Conservation (phyloP, 2,888 invertebrate species). For the Coremacera marginata region DNA sequence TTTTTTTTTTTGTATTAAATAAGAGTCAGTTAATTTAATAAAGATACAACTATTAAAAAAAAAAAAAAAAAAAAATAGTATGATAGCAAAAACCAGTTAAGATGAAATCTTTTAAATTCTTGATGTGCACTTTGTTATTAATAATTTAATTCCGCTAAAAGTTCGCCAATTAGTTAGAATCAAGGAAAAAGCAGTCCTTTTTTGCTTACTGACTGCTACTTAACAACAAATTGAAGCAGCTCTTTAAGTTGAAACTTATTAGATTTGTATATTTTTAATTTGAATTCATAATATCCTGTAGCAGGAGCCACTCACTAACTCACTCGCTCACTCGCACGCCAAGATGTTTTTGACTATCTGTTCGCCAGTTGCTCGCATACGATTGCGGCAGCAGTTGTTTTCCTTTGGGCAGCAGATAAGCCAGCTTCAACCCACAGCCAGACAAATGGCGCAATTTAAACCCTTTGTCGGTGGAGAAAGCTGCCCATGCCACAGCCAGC, state of each 20-base stretch:
- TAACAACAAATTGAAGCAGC: slow-evolving; percentile 54
- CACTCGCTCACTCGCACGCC: not conserved
- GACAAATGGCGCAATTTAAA: slow-evolving; percentile 52
- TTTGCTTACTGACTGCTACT: not conserved
- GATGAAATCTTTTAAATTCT: slow-evolving; percentile 1
- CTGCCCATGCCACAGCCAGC: slow-evolving; percentile 25
- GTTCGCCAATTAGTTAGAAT: slow-evolving; percentile 12
- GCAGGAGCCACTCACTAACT: slow-evolving; percentile 7
- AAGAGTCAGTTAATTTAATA: not conserved
- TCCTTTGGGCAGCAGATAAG: slow-evolving; percentile 16
- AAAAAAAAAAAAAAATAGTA: not conserved
- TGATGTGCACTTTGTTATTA: slow-evolving; percentile 17
- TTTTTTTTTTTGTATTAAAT: not conserved
- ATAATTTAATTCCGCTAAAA: slow-evolving; percentile 22
- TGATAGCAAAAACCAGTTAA: not conserved
- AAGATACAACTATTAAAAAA: not conserved
- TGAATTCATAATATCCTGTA: slow-evolving; percentile 65
- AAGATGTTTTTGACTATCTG: not conserved
- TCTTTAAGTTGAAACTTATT: slow-evolving; percentile 64
- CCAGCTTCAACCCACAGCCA: slow-evolving; percentile 12
- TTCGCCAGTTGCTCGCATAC: slow-evolving; percentile 4
- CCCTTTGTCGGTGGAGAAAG: slow-evolving; percentile 48
- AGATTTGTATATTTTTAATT: slow-evolving; percentile 68
- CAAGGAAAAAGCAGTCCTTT: not conserved
- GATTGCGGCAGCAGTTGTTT: slow-evolving; percentile 32